A percentile compares a stretch with the other conserved stretches of the same genome.
phyloP scores from a whole-genome alignment of 2,888 invertebrate species.

The Labia minor region DNA sequence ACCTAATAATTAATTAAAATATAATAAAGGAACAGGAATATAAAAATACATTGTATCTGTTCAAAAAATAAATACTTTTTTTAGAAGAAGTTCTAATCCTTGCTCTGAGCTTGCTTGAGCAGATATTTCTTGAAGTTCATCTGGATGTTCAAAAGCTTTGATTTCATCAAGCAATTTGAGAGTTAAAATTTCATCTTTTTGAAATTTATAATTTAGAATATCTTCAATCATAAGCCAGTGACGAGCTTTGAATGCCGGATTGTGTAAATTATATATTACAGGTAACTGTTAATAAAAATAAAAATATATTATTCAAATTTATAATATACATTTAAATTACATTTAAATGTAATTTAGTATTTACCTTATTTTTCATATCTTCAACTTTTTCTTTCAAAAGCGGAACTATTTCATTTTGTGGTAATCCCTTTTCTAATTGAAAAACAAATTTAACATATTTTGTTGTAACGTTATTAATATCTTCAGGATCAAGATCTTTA shows the following conservation, averaged over 20 bases:
- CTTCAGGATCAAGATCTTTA: conserved; percentile 57
- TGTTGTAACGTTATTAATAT: conserved; percentile 52
- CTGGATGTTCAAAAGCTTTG: conserved; percentile 61
- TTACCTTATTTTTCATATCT: conserved; percentile 63
- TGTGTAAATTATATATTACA: conserved; percentile 67
- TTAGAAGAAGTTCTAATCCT: conserved; percentile 65
- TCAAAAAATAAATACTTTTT: conserved; percentile 44
- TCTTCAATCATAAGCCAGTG: conserved; percentile 79
- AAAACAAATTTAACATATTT: conserved; percentile 60
- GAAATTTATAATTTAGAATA: conserved; percentile 60
- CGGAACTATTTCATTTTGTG: conserved; percentile 67
- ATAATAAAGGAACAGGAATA: neutral
- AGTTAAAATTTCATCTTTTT: conserved; percentile 54
- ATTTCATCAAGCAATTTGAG: conserved; percentile 57
- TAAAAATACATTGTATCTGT: conserved; percentile 16
- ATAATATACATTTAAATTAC: too few relatives aligned
- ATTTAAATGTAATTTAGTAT: too few relatives aligned
- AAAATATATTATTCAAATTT: conserved; percentile 8
- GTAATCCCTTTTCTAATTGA: conserved; percentile 74
- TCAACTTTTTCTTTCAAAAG: conserved; percentile 66
- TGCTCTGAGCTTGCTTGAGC: conserved; percentile 82
- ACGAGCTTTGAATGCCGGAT: conserved; percentile 63
- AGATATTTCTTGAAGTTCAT: conserved; percentile 71
- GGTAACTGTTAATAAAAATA: conserved; percentile 45
- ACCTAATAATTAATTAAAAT: too few relatives aligned